Evolutionary conservation across 1,140 invertebrate species (phyloP), one percentile per base, ranked within the genome.

Genomic region (Coenobita brevimanus): DNA sequence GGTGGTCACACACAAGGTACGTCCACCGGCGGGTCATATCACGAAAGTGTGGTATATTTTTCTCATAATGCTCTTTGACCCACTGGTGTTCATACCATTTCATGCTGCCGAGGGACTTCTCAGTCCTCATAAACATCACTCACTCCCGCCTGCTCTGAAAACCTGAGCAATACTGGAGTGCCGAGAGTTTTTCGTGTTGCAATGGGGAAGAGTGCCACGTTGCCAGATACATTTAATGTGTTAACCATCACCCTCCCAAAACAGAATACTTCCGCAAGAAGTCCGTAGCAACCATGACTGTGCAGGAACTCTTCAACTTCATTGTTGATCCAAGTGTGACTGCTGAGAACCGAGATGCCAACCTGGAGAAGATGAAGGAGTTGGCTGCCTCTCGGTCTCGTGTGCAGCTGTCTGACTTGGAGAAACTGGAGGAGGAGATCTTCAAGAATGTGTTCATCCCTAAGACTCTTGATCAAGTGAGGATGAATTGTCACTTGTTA

Each of bases 381-480:
- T 93, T 94, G 89, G 95, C 95, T 21, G 93, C 90, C 33, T 46
- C 95, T 86, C 92, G 94, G 73, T 93, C 94, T 88, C 93, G 94
- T 89, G 93, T 94, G 75, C 94, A 95, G 78, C 93, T 95, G 89
- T 94, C 95, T 67, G 94, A 95, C 27, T 94, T 96, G 85, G 94
- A 96, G 90, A 93, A 96, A 93, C 94, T 97, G 89, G 95, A 97
- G 91, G 96, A 97, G 90, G 95, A 98, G 93, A 97, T 99, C 43
- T 99, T 99, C 92, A 98, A 98, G 92, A 95, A 97, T 92, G 95
- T 96, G 15, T 99, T 96, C 92, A 99, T 99, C 92, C 98, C 99
- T 30, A 96, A 98, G 92, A 96, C 96, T 89, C 93, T 99, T n/a
- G 96, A 95, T 91, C 96, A 99, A 94, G 97, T 97, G 92, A 91